Conservation (phyloP, 2,888 invertebrate genomes). For the Lithophane socia region DNA sequence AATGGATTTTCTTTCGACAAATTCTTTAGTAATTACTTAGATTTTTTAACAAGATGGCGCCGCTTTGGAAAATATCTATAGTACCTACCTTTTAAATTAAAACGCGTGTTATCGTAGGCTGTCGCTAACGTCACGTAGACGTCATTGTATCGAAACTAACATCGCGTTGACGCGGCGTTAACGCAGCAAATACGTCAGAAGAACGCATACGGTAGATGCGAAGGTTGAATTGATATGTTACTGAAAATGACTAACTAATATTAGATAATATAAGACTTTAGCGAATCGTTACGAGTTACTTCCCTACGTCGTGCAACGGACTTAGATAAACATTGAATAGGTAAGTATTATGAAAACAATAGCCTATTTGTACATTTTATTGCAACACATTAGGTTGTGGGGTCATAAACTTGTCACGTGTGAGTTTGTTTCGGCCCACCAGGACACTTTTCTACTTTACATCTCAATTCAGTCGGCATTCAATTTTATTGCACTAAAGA, state of each 20-base stretch:
- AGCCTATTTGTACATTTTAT: constrained; percentile 59
- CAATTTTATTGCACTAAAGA: constrained; percentile 76
- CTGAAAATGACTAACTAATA: neutral
- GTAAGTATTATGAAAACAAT: constrained; percentile 22
- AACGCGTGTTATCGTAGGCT: constrained; percentile 1
- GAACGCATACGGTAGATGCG: constrained; percentile 1
- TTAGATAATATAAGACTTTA: too few relatives aligned
- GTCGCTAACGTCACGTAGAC: neutral
- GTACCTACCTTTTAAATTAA: neutral
- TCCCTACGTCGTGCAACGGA: neutral
- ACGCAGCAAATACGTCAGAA: neutral
- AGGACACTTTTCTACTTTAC: constrained; percentile 66
- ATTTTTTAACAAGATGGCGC: neutral
- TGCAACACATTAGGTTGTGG: constrained; percentile 64
- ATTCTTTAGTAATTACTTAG: neutral
- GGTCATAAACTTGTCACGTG: constrained; percentile 72
- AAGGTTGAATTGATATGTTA: neutral
- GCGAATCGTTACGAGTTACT: neutral
- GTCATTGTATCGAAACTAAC: neutral
- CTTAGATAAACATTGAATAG: neutral
- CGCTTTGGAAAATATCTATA: neutral
- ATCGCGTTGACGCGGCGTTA: neutral
- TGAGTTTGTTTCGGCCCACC: constrained; percentile 62
- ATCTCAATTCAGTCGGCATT: constrained; percentile 74
- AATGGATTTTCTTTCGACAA: neutral